Evolutionary conservation across 2,888 invertebrate genomes (phyloP).

Genomic region (Synergus japonicus): DNA sequence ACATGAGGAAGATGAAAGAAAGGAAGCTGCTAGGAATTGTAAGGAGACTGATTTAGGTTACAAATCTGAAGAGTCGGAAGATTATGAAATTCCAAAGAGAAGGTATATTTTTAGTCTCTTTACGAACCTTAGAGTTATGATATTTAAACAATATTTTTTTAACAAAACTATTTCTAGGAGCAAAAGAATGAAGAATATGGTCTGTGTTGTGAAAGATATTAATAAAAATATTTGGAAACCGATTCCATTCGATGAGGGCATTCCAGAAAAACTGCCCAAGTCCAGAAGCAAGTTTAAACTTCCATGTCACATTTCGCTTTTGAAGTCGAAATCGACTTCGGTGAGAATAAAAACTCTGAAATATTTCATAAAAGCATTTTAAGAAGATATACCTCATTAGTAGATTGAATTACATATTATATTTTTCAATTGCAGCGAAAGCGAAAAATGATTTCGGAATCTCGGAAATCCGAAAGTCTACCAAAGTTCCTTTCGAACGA

Average conservation of each 20-base stretch:
- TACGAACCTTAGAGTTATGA: not conserved
- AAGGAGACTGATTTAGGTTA: slow-evolving; percentile 35
- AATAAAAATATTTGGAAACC: slow-evolving; percentile 61
- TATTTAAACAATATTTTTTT: not conserved
- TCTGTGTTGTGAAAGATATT: slow-evolving; percentile 19
- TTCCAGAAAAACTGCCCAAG: slow-evolving; percentile 60
- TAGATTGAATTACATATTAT: not conserved
- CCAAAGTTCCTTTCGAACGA: slow-evolving; percentile 58
- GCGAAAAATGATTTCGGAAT: slow-evolving; percentile 41
- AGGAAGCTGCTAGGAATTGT: not conserved
- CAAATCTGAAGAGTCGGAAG: slow-evolving; percentile 13
- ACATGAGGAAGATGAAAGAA: not conserved
- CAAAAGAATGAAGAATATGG: slow-evolving; percentile 41
- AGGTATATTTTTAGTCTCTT: not conserved
- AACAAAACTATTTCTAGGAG: slow-evolving; percentile 21
- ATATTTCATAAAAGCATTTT: not conserved
- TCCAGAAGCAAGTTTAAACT: slow-evolving; percentile 61
- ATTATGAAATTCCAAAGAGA: slow-evolving; percentile 14
- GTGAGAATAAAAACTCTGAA: slow-evolving; percentile 45
- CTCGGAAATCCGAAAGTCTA: slow-evolving; percentile 32
- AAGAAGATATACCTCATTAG: not conserved
- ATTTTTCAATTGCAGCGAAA: slow-evolving; percentile 46
- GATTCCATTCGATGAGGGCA: slow-evolving; percentile 66
- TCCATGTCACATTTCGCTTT: slow-evolving; percentile 63
- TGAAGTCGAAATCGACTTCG: slow-evolving; percentile 56